Percentiles rank a stretch among this genome's conserved stretches.
Conservation (phyloP, 2,113 vertebrate genomes). For the Channa argus region DNA sequence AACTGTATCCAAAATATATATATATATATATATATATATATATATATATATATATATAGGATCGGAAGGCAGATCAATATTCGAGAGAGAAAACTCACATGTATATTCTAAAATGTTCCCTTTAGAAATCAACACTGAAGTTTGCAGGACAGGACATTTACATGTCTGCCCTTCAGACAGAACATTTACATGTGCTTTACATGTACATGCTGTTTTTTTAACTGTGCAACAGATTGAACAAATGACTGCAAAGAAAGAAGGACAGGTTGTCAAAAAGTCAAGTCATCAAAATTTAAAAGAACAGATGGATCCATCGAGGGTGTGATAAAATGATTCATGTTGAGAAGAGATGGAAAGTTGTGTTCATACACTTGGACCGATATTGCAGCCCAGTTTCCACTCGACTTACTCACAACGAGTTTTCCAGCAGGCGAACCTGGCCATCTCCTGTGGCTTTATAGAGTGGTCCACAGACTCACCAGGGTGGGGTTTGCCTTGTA, state of each 20-base stretch:
- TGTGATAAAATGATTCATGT: slow-evolving; percentile 36
- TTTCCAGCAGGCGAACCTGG: slow-evolving; percentile 56
- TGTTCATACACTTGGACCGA: slow-evolving; percentile 49
- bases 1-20: too few species aligned
- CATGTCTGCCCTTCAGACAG: too few species aligned
- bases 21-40: too few species aligned
- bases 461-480: slow-evolving; percentile 37
- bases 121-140: too few species aligned
- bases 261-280: slow-evolving; percentile 1
- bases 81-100: too few species aligned
- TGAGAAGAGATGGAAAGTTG: slow-evolving; percentile 51
- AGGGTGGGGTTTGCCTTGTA: slow-evolving; percentile 64
- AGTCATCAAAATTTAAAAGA: slow-evolving; percentile 9
- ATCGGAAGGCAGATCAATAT: too few species aligned
- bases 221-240: not conserved
- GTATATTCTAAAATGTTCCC: too few species aligned
- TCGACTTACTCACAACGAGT: slow-evolving; percentile 60
- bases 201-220: too few species aligned
- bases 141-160: too few species aligned
- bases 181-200: not conserved
- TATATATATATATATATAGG: too few species aligned
- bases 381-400: slow-evolving; percentile 50
- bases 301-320: slow-evolving; percentile 14
- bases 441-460: slow-evolving; percentile 56
- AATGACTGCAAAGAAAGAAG: not conserved